These are phyloP conservation scores for Coreoperca whiteheadi DNA, from an alignment of 2,113 vertebrate genomes.

Conservation along the genomic window DNA sequence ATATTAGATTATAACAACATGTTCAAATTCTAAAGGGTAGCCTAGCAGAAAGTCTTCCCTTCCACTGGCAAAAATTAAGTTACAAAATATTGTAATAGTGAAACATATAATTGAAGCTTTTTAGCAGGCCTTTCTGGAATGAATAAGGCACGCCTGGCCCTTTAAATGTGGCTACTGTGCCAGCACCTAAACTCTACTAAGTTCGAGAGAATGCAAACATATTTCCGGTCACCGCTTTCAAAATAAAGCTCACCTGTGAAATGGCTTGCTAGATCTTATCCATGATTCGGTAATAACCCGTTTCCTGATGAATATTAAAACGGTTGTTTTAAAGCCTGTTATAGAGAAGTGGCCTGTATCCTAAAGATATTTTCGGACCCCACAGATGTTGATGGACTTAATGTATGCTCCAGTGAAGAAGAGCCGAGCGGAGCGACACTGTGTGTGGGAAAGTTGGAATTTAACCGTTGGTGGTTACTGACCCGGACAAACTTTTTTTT, in stretches of 20 bases:
- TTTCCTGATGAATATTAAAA: no score
- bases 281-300: no score
- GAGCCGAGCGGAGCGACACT: no score
- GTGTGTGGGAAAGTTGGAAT: no score
- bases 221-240: conserved; percentile 19
- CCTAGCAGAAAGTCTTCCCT: background rate
- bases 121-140: conserved; percentile 52
- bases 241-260: conserved; percentile 20
- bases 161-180: conserved; percentile 46
- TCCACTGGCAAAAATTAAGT: background rate
- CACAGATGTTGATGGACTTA: no score
- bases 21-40: background rate
- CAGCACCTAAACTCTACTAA: background rate
- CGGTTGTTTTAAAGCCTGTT: no score
- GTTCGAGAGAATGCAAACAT: accelerated
- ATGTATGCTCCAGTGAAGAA: no score
- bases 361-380: no score
- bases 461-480: no score
- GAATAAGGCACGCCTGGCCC: conserved; percentile 12
- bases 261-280: no score
- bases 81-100: background rate
- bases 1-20: background rate
- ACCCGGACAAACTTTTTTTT: no score
- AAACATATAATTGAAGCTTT: conserved; percentile 48
- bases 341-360: no score